Base-by-base conservation (phyloP, 2,888 invertebrate genomes). In the Homarus gammarus region DNA sequence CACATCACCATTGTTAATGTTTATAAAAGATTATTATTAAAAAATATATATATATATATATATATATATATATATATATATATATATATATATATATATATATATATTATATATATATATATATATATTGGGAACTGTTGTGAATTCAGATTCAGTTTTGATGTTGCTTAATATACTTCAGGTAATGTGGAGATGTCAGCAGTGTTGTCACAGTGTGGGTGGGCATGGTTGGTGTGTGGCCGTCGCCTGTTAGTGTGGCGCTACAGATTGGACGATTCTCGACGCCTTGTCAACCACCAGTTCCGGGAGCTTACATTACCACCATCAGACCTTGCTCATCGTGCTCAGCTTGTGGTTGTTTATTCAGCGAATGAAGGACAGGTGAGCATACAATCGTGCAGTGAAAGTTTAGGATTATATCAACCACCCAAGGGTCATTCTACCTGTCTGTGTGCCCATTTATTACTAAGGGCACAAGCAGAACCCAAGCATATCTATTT, bases 251-350 rank as follows among this genome's bases (percentile, higher is more conserved):
- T 98, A 40, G 96, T 98, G 10, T 99, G 99, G 99, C 93, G 93
- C 77, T 94, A 94, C 93, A 94, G 93, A 82, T 92, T 93, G 40
- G 90, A 85, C 27, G 84, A 83, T 1, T 22, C 79, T 15, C 49
- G 88, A 0, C 89, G 92, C 75, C 38, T 89, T 3, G 90, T 83
- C 49, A 84, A 93, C 5, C 93, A 93, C 85, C 96, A 97, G 73
- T 98, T 98, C 92, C 95, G 97, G 61, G 98, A 99, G 93, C 94
- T 99, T 22, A 96, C 97, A 0, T 94, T 99, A 68, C 98, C 98
- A 0, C 97, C 98, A 92, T 98, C 98, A 92, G 98, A 98, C 94
- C 95, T 98, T 27, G 97, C 97, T 0, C 98, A 99, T 93, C 96
- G 97, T 93, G 97, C 98, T 0, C 96, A 98, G 89, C 95, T 98